A percentile compares a stretch with the other conserved stretches of the same genome.
Evolutionary conservation across 92 coral and sea anemone genomes (phyloP).

Genomic region (Diadumene lineata): DNA sequence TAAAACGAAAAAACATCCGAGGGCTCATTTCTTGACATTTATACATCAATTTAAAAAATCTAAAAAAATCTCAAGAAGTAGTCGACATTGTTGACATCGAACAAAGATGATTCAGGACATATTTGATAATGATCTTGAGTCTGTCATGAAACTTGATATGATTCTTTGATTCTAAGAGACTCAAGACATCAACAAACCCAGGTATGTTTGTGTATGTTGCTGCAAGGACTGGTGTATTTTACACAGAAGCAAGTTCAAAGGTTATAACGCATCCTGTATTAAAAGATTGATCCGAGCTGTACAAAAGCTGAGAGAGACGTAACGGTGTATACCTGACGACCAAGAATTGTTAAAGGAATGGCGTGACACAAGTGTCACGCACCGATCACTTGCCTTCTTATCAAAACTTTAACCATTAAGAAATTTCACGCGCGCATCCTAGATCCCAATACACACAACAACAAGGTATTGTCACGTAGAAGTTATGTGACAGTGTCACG

Average conservation of each 20-base stretch:
- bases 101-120: constrained; percentile 18
- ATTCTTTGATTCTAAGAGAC: constrained; percentile 11
- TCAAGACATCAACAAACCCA: background rate
- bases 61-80: no score
- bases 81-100: background rate
- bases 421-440: no score
- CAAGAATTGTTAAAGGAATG: constrained; percentile 14
- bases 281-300: constrained; percentile 12
- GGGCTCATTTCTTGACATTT: no score
- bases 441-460: no score
- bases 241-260: background rate
- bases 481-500: background rate
- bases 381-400: no score
- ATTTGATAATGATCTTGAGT: constrained; percentile 13
- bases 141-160: background rate
- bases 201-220: constrained; percentile 33
- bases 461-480: background rate
- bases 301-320: constrained; percentile 3
- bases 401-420: no score
- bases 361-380: constrained; percentile 40
- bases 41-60: no score
- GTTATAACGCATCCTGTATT: background rate
- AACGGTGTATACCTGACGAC: constrained; percentile 25
- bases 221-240: constrained; percentile 22
- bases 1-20: no score